Evolutionary conservation across 2,113 vertebrate genomes (phyloP), one percentile per base, ranked within the genome.

Genomic region (Tursiops truncatus): DNA sequence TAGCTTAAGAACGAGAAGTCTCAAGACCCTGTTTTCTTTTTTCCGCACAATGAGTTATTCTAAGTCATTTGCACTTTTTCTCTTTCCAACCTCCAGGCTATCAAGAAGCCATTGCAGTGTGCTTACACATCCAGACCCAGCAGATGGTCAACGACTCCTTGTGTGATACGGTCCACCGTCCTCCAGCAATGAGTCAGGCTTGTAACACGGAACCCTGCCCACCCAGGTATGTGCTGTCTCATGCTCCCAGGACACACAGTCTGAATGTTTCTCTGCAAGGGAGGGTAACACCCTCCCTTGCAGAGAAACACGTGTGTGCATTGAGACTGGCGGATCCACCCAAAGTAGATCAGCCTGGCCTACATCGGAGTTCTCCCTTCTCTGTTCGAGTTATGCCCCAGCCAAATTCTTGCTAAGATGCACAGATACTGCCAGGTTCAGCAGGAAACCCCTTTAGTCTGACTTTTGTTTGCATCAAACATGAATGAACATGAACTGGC

Each of bases 121-220:
- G 99, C 92, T 96, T 99, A 28, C 98, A 99, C 15, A 97, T 98
- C 1, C 98, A 98, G 95, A 98, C 97, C 21, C 98, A 98, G 12
- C 98, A 99, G 95, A 98, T 97, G 0, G 99, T 99, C 93, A 99
- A 98, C 0, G 98, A 99, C 74, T 97, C 96, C 31, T 92, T 99
- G 82, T 99, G 99, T 28, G 98, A 99, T 70, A 62, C 0, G 1
- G 97, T 98, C 96, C 99, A 98, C 97, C 99, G 98, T 20, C 99
- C 99, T 0, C 99, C 98, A 0, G 97, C 97, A 0, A 99, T 99
- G 99, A 97, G 98, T 47, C 99, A 98, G 93, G 95, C 98, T 89
- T 99, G 99, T 98, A 99, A 98, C 96, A 98, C 53, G 0, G 98
- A 99, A 50, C 99, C 99, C 26, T 99, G 99, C 70, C 99, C 99